Conservation (phyloP, 1,140 invertebrate species). For the Zaprionus camerounensis region DNA sequence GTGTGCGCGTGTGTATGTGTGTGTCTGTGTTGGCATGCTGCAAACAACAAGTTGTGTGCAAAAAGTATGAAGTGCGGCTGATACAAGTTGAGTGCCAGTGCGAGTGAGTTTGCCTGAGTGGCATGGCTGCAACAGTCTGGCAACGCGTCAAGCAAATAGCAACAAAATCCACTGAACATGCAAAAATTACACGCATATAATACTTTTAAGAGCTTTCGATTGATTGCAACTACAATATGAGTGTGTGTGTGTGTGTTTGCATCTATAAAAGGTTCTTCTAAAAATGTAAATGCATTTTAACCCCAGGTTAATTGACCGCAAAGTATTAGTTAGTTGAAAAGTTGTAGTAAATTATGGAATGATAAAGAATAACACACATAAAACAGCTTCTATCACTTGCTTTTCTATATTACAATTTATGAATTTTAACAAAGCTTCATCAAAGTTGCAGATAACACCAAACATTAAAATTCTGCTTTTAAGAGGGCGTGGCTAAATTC, state of each 20-base stretch:
- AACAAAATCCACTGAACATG: slow-evolving; percentile 2
- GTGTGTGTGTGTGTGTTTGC: background rate
- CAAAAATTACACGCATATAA: background rate
- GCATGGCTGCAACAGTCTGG: background rate
- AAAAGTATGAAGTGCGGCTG: slow-evolving; percentile 5
- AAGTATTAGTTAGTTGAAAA: background rate
- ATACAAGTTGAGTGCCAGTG: background rate
- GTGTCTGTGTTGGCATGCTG: background rate
- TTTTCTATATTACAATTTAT: too few relatives aligned
- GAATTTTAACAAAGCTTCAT: too few relatives aligned
- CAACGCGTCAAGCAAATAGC: background rate
- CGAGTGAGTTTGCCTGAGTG: background rate
- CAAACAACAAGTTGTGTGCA: slow-evolving; percentile 1
- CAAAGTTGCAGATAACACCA: too few relatives aligned
- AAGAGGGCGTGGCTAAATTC: too few relatives aligned
- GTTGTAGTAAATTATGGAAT: background rate
- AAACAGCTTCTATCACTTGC: too few relatives aligned
- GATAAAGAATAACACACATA: too few relatives aligned
- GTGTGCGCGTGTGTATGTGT: background rate
- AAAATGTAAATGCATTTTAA: background rate
- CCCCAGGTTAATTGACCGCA: background rate
- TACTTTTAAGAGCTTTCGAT: background rate
- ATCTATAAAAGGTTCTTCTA: background rate
- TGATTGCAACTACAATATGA: background rate
- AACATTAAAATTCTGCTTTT: too few relatives aligned